These are phyloP conservation scores for Catamblyrhynchus diadema DNA, from an alignment of 2,797 vertebrate species.

Conservation along the genomic window DNA sequence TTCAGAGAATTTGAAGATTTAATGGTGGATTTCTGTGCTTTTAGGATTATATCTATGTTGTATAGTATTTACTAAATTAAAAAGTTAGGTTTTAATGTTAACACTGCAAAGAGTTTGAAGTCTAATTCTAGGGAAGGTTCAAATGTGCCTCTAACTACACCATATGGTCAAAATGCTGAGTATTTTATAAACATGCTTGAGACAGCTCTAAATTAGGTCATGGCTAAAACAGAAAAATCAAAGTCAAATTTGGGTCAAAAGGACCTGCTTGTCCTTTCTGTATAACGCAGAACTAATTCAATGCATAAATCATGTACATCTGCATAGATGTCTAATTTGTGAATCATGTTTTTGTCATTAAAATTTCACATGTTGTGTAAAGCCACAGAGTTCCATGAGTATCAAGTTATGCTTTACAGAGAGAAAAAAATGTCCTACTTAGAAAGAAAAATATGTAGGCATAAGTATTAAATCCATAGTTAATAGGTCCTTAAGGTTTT, in stretches of 20 bases:
- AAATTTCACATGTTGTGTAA: constrained; percentile 30
- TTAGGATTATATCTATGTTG: background rate
- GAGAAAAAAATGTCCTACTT: constrained; percentile 18
- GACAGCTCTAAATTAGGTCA: constrained; percentile 53
- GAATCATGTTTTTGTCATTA: constrained; percentile 11
- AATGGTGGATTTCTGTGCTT: background rate
- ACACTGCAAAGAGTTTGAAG: background rate
- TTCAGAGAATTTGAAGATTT: background rate
- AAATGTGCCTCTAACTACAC: constrained; percentile 20
- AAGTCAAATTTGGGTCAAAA: constrained; percentile 35
- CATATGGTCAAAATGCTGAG: constrained; percentile 35
- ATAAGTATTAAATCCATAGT: constrained; percentile 33
- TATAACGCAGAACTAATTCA: background rate
- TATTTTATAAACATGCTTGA: constrained; percentile 31
- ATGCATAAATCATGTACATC: constrained; percentile 25
- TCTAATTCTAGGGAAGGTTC: constrained; percentile 1
- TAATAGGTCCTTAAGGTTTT: constrained; percentile 41
- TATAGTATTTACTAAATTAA: background rate
- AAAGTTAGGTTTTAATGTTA: constrained; percentile 8
- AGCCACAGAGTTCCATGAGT: background rate
- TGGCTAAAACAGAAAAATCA: constrained; percentile 30
- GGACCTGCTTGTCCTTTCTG: background rate
- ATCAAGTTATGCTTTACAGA: background rate
- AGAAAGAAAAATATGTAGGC: constrained; percentile 3
- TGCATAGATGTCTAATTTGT: constrained; percentile 5